These are phyloP conservation scores for Crepidodera aurea DNA, from an alignment of 2,888 invertebrate genomes.

Conservation along the genomic window DNA sequence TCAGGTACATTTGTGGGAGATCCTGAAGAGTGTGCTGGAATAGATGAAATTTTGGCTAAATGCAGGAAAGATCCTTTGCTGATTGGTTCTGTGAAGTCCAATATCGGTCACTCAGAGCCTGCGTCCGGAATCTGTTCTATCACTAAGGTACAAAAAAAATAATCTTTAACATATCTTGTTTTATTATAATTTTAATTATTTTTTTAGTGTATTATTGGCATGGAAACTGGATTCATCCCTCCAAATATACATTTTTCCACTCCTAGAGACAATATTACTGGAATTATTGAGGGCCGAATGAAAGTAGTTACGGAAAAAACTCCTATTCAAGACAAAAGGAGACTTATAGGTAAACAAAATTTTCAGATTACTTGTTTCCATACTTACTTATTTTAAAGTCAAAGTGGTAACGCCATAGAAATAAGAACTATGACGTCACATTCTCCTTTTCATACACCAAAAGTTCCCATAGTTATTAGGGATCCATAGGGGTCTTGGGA, in stretches of 20 bases:
- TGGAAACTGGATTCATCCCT: slow-evolving; percentile 81
- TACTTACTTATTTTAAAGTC: too few relatives aligned
- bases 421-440: too few relatives aligned
- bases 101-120: slow-evolving; percentile 92
- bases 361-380: too few relatives aligned
- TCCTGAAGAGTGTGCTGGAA: slow-evolving; percentile 87
- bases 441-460: too few relatives aligned
- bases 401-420: too few relatives aligned
- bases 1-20: slow-evolving; percentile 83
- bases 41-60: slow-evolving; percentile 80
- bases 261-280: slow-evolving; percentile 64
- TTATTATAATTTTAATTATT: slow-evolving; percentile 10
- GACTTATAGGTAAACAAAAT: slow-evolving; percentile 70
- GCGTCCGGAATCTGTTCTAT: slow-evolving; percentile 84
- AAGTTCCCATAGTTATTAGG: too few relatives aligned
- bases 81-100: slow-evolving; percentile 93
- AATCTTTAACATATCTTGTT: too few relatives aligned
- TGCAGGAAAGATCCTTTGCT: slow-evolving; percentile 73
- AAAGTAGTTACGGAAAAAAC: slow-evolving; percentile 77
- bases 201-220: slow-evolving; percentile 63
- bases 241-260: slow-evolving; percentile 81
- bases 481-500: too few relatives aligned
- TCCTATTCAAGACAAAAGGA: slow-evolving; percentile 70
- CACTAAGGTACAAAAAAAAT: slow-evolving; percentile 76
- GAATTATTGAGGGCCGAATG: slow-evolving; percentile 69